Conservation (phyloP, 2,797 vertebrate genomes). For the Phataginus tetradactyla region DNA sequence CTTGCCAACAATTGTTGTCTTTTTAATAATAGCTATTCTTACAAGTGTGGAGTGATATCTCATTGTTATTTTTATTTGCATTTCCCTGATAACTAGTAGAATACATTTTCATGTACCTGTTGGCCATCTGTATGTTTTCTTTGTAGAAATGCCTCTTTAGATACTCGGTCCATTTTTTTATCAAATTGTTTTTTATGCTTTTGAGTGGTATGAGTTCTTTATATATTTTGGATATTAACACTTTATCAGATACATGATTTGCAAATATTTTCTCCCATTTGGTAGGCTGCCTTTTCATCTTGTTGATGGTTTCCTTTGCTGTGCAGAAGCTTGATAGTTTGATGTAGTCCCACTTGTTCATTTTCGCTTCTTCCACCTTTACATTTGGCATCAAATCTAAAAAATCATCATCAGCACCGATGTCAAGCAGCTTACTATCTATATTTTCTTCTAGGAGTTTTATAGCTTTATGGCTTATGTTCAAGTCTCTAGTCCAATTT, state of each 20-base stretch:
- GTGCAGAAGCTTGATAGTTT: not conserved
- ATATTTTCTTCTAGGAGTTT: not conserved
- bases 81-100: not conserved
- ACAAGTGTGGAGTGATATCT: not conserved
- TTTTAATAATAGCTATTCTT: not conserved
- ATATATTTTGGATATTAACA: not conserved
- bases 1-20: not conserved
- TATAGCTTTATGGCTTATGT: not conserved
- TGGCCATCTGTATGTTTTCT: not conserved
- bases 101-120: not conserved
- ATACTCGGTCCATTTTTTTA: not conserved
- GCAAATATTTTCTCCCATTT: not conserved
- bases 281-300: not conserved
- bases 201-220: not conserved
- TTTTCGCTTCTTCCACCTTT: not conserved
- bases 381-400: not conserved
- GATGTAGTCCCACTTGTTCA: not conserved
- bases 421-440: not conserved
- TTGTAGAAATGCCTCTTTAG: not conserved
- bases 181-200: not conserved
- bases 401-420: not conserved
- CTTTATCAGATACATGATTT: not conserved
- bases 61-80: not conserved
- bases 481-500: not conserved
- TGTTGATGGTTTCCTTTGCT: not conserved